phyloP scores from a whole-genome alignment of 1,140 invertebrate species.

The Diabrotica undecimpunctata region DNA sequence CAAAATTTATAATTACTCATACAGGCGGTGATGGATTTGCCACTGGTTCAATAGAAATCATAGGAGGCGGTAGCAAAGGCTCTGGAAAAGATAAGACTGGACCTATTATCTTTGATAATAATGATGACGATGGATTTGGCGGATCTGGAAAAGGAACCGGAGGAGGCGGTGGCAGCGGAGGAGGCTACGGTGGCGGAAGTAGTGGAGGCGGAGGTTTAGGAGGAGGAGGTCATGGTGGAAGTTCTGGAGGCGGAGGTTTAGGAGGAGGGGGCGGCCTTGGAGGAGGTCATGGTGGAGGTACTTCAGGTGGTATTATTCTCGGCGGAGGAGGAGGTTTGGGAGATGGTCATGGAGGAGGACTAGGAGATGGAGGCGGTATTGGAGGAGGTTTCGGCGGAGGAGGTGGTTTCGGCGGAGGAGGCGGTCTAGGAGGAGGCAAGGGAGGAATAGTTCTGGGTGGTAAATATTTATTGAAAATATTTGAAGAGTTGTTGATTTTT shows the following conservation, averaged over 20 bases:
- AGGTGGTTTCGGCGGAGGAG: neutral
- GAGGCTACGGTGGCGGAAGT: neutral
- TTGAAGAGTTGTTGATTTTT: too few relatives aligned
- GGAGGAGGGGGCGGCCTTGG: neutral
- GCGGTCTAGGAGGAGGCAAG: slow-evolving; percentile 3
- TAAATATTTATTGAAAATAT: too few relatives aligned
- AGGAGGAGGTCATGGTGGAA: neutral
- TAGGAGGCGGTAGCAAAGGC: neutral
- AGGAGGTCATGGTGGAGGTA: neutral
- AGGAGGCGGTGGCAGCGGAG: neutral
- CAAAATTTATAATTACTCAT: too few relatives aligned
- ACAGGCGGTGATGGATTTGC: slow-evolving; percentile 4
- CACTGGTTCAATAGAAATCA: neutral
- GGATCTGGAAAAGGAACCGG: neutral
- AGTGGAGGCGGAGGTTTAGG: slow-evolving; percentile 4
- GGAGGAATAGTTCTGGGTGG: neutral
- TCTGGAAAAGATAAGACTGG: neutral
- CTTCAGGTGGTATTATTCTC: neutral
- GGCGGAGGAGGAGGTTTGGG: neutral
- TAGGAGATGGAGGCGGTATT: neutral
- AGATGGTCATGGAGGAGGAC: neutral
- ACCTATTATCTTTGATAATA: neutral
- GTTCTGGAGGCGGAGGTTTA: neutral
- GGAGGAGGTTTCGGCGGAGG: neutral
- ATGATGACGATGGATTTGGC: neutral